Base-by-base conservation (phyloP, 2,113 vertebrate species). In the Columbina picui region DNA sequence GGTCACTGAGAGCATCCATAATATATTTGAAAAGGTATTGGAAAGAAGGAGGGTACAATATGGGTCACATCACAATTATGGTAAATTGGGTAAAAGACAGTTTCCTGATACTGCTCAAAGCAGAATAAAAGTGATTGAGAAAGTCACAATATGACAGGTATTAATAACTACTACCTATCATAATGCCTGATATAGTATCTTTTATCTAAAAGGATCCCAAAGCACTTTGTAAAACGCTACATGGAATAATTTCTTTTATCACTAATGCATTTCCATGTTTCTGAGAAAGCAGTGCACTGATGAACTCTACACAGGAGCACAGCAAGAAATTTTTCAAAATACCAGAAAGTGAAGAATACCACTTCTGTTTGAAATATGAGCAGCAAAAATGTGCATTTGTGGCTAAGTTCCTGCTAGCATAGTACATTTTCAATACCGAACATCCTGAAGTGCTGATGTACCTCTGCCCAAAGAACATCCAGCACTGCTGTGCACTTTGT, bases 111-210 rank as follows among this genome's bases (percentile, higher is more conserved):
- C 81, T 71, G 84, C 41, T 89, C 41, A 7, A n/a, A 89, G 69
- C 41, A 77, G 76, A 92, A 94, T 76, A 94, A 84, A 95, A 97
- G 81, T 95, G 91, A 89, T 75, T 87, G 86, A 94, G 93, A 96
- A 91, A 90, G 69, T 96, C 87, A 97, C 88, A 94, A 93, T 90
- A 77, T 84, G 87, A 94, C 85, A 86, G 50, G 63, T 80, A 93
- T 89, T 96, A 92, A 87, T 94, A 95, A 92, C 64, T 79, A 60
- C 73, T 78, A 86, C 67, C 64, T 84, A 87, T 79, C 77, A 79
- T 68, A 89, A 94, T 32, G 77, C 69, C 77, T 93, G 57, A 43
- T 84, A 82, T 4, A 84, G 76, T 74, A 60, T 26, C 80, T 94
- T 93, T 94, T 64, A 95, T 87, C 56, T 84, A 43, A 89, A 94